Evolutionary conservation across 2,113 vertebrate species (phyloP).

Genomic region (Ovis canadensis): DNA sequence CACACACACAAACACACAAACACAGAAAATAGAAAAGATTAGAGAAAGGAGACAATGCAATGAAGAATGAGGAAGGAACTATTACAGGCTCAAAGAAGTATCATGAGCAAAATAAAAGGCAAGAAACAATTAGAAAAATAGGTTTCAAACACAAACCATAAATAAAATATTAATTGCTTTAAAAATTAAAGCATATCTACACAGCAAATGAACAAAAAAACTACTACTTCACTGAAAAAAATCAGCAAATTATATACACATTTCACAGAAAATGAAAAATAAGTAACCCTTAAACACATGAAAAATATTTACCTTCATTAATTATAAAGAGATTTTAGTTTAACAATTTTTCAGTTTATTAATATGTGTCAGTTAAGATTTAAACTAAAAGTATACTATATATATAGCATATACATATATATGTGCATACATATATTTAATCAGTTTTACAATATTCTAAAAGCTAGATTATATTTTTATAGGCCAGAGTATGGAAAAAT

Average conservation of each 20-base stretch:
- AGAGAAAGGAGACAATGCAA: too few species aligned
- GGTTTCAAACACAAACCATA: background rate
- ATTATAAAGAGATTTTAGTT: background rate
- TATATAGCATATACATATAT: background rate
- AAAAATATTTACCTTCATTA: background rate
- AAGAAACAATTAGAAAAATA: background rate
- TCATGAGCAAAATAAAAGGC: background rate
- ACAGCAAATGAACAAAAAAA: background rate
- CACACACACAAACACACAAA: too few species aligned
- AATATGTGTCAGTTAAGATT: background rate
- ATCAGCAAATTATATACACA: background rate
- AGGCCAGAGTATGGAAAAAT: background rate
- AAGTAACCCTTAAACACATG: background rate
- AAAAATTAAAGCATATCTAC: background rate
- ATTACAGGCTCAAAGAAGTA: background rate
- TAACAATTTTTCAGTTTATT: background rate
- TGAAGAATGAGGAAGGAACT: background rate
- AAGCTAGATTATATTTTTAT: background rate
- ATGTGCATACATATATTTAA: background rate
- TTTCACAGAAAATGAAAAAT: background rate
- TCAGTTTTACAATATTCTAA: background rate
- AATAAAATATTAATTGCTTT: background rate
- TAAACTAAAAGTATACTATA: background rate
- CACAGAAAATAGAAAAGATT: background rate
- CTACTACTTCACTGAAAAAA: background rate